A percentile compares a stretch with the other conserved stretches of the same genome.
phyloP scores from a whole-genome alignment of 2,888 invertebrate genomes.

The Ptilodon capucinus region DNA sequence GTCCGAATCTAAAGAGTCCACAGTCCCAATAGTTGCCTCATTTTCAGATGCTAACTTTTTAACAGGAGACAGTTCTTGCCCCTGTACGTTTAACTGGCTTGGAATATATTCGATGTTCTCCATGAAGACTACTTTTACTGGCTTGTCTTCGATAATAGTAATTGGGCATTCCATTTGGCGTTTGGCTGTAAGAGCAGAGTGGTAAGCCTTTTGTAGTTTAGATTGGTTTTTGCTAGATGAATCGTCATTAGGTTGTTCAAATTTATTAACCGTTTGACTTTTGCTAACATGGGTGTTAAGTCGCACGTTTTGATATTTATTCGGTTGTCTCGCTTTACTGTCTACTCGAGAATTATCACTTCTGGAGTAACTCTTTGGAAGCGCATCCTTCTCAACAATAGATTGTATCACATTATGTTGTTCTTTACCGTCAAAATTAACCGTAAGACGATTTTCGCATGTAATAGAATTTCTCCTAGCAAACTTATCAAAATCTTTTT shows the following conservation, averaged over 20 bases:
- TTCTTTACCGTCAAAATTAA: slow-evolving; percentile 62
- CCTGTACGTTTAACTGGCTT: slow-evolving; percentile 60
- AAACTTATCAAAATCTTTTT: slow-evolving; percentile 77
- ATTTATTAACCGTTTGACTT: slow-evolving; percentile 37
- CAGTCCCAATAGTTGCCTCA: slow-evolving; percentile 44
- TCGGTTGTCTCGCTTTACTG: slow-evolving; percentile 50
- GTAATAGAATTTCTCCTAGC: slow-evolving; percentile 70
- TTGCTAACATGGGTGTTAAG: slow-evolving; percentile 42
- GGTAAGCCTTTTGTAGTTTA: slow-evolving; percentile 71
- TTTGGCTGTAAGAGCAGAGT: slow-evolving; percentile 67
- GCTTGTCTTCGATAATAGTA: slow-evolving; percentile 73
- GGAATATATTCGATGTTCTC: slow-evolving; percentile 58
- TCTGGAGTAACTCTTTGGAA: slow-evolving; percentile 50
- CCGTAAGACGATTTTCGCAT: slow-evolving; percentile 67
- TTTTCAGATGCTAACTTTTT: slow-evolving; percentile 44
- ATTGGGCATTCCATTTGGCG: slow-evolving; percentile 62
- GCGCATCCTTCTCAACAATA: slow-evolving; percentile 55
- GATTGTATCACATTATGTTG: slow-evolving; percentile 60
- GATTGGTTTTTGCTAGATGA: slow-evolving; percentile 60
- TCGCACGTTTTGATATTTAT: slow-evolving; percentile 42
- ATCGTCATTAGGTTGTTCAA: slow-evolving; percentile 42
- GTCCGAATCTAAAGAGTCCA: slow-evolving; percentile 64
- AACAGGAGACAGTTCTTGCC: slow-evolving; percentile 61
- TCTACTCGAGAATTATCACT: slow-evolving; percentile 51
- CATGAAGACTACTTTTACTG: slow-evolving; percentile 73